phyloP scores from a whole-genome alignment of 2,797 vertebrate species.

The Serranus cabrilla region DNA sequence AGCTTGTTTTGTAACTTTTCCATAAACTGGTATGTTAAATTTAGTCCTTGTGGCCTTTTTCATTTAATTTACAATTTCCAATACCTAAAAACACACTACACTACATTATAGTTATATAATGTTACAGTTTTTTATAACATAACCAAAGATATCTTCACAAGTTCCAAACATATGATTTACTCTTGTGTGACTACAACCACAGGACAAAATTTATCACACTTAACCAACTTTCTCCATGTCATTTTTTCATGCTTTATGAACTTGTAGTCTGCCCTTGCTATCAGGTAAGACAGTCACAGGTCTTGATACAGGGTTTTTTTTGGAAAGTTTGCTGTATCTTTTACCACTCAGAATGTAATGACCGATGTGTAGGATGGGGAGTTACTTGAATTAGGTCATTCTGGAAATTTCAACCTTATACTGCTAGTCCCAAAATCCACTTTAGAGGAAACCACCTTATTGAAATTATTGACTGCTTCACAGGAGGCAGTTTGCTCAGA shows the following conservation, averaged over 20 bases:
- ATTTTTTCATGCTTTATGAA: neutral
- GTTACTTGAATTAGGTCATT: slow-evolving; percentile 7
- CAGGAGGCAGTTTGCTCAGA: slow-evolving; percentile 44
- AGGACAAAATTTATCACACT: neutral
- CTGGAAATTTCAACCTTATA: slow-evolving; percentile 28
- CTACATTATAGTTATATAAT: too few relatives aligned
- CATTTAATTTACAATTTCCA: too few relatives aligned
- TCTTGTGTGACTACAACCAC: neutral
- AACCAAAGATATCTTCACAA: too few relatives aligned
- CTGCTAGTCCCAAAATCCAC: slow-evolving; percentile 35
- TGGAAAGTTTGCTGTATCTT: neutral
- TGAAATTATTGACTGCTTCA: slow-evolving; percentile 48
- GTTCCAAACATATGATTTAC: too few relatives aligned
- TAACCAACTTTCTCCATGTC: neutral
- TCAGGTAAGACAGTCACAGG: neutral
- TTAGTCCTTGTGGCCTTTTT: neutral
- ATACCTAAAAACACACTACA: too few relatives aligned
- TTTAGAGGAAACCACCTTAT: slow-evolving; percentile 33
- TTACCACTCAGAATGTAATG: neutral
- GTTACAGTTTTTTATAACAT: too few relatives aligned
- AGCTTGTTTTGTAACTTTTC: neutral
- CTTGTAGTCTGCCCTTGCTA: neutral
- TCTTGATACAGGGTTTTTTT: neutral
- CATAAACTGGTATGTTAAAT: neutral
- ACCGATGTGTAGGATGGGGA: neutral